These are phyloP conservation scores for Cassiopea andromeda DNA, from an alignment of 30 jellyfish, hydroid and myxozoan genomes.

Conservation along the genomic window DNA sequence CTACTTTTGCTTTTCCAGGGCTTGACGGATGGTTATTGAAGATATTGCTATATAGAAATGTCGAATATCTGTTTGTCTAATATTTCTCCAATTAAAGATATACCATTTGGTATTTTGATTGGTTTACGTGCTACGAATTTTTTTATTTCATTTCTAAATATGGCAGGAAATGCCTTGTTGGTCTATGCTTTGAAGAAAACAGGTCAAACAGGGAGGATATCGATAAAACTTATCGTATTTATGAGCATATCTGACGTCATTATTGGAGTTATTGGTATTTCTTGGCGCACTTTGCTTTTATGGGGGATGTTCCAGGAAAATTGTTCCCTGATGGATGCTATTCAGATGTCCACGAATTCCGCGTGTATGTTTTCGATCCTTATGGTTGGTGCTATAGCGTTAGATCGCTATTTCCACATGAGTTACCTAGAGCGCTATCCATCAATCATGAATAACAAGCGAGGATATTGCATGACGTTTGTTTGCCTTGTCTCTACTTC, in stretches of 20 bases:
- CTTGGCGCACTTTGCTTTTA: not conserved
- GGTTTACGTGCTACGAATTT: not conserved
- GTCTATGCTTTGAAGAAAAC: conserved; percentile 33
- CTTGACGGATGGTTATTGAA: not conserved
- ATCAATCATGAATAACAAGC: conserved; percentile 9
- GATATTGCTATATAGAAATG: not conserved
- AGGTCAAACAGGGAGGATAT: conserved; percentile 8
- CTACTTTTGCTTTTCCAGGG: not conserved
- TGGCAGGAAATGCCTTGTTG: conserved; percentile 3
- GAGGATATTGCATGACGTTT: not conserved
- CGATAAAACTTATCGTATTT: conserved; percentile 10
- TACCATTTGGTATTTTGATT: not conserved
- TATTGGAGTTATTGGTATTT: not conserved
- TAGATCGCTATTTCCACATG: conserved; percentile 60
- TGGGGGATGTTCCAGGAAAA: not conserved
- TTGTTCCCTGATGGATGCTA: not conserved
- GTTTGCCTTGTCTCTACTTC: not conserved
- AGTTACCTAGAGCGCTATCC: conserved; percentile 16
- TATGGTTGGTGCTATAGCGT: conserved; percentile 15
- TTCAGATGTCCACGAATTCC: not conserved
- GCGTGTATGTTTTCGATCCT: not conserved
- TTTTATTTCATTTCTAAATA: conserved; percentile 12
- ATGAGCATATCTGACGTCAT: conserved; percentile 31
- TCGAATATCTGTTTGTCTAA: not conserved
- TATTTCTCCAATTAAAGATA: not conserved